Base-by-base conservation (phyloP, 1,140 invertebrate species). In the Vanessa tameamea region DNA sequence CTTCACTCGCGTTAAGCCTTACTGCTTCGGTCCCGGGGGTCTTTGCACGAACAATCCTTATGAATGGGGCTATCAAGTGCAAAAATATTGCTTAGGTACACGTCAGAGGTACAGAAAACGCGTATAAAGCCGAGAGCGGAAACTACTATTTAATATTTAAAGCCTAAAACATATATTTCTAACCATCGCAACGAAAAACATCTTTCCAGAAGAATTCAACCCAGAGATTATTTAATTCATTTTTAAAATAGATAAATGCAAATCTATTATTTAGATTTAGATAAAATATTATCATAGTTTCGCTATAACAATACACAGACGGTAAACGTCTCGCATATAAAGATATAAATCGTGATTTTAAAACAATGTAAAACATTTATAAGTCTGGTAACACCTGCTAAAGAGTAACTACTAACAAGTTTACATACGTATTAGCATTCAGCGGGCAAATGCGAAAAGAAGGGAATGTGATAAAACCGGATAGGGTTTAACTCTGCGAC, bases 351-450 rank as follows among this genome's bases (percentile, higher is more conserved):
- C 37, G 23, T 48, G 67, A 47, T 61, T 61, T 69, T 61, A 61
- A 69, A 61, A 69, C 67, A 69, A 69, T 69, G 67, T 55, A 69
- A 69, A 61, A 14, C 50, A 67, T 69, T 69, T 69, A 37, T 47
- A 61, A 26, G 37, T 47, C 53, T 43, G n/a, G 47, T 48, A 48
- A 57, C 55, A 69, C 59, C 67, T 61, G 67, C 59, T 69, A 69
- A 69, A 55, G 53, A 69, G 67, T 69, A 61, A 50, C 48, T 50
- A 50, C 48, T 50, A 50, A 59, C 55, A 14, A 59, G 55, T 59
- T 59, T 68, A 68, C 67, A 69, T 59, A 48, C n/a, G 37, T 47
- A 69, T 61, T 69, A 69, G 55, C 67, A 61, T 69, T 67, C 65
- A 31, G 26, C 31, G 13, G 15, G 51, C 65, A 50, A 16, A 12